Base-by-base conservation (phyloP, 1,140 invertebrate genomes). In the Aphelinus certus region DNA sequence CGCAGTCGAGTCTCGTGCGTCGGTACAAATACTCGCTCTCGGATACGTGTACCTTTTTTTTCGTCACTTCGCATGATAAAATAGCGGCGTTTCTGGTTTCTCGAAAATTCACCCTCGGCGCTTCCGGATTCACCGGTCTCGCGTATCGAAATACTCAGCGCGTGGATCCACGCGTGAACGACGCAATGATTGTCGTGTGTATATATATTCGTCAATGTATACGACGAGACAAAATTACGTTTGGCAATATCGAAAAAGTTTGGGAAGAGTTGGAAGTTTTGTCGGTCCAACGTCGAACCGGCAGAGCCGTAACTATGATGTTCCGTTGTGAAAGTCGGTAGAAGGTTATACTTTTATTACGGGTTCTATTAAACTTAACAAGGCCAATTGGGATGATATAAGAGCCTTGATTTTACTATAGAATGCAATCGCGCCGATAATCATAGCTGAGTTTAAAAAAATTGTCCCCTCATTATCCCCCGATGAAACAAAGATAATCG, bases 321-420 rank as follows among this genome's bases (percentile, higher is more conserved):
- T 71, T 66, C 48, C 55, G 48, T 61, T 43, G 63, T 61, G 56
- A 71, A 76, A 67, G 67, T 71, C 69, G 63, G 57, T 43, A 62
- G 68, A 73, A 78, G 81, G 81, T 53, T 53, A 53, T 83, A 83
- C 79, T 84, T 84, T 83, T 84, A 84, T 84, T 84, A 77, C 77
- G 79, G 80, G 78, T 83, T 84, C 81, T 83, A 85, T 87, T 86
- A 83, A 83, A 82, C 80, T 85, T 85, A 86, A 87, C 85, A 81
- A 87, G 83, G 77, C 79, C 85, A 85, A 86, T 86, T 87, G 83
- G 82, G 79, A 81, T 78, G 78, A 84, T 84, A 85, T 78, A 80
- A 79, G 80, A 84, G 84, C 84, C 83, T 84, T 84, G 83, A 83
- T 83, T 82, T 85, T 82, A 83, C 81, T 83, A 83, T 84, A 83